Evolutionary conservation across 2,797 vertebrate genomes (phyloP), one percentile per base, ranked within the genome.

Genomic region (Microcaecilia unicolor): DNA sequence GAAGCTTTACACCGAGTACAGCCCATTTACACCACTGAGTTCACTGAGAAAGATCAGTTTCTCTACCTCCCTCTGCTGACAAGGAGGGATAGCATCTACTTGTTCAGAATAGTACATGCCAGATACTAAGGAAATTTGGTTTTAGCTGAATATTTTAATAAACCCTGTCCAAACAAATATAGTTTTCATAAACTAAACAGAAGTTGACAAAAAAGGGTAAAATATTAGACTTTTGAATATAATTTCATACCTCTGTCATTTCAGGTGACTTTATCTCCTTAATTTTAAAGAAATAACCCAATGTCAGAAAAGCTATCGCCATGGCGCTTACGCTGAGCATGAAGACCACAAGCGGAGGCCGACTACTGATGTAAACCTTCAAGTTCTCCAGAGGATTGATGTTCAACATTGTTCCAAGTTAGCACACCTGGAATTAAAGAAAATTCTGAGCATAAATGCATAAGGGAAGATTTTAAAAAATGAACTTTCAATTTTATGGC

Each of bases 201-300:
- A 16, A 28, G 8, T 7, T 22, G 10, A 15, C 4, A 44, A 40
- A 24, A 13, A 4, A 4, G 3, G 19, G 28, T 18, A 18, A 22
- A 20, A 13, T 22, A 5, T n/a, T 4, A 17, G 16, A 29, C n/a
- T n/a, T n/a, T n/a, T n/a, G n/a, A n/a, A n/a, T n/a, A 11, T 3
- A 37, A 18, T 38, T 31, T 8, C 4, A 16, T 76, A 92, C 96
- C 92, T 99, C 92, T 2, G 89, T 83, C 83, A 97, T 81, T 70
- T 92, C 95, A 3, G 96, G 93, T 34, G 95, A 93, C 67, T 95
- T 98, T 58, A 99, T 99, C 80, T 99, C 93, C 67, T 98, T 99
- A 64, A 99, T 98, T 60, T 99, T 99, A 69, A 99, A 99, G 85
- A 99, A 99, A 49, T 99, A 99, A 4, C 96, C 96, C 34, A 99